Evolutionary conservation across 2,797 vertebrate species (phyloP).

Genomic region (Sebastes alutus): DNA sequence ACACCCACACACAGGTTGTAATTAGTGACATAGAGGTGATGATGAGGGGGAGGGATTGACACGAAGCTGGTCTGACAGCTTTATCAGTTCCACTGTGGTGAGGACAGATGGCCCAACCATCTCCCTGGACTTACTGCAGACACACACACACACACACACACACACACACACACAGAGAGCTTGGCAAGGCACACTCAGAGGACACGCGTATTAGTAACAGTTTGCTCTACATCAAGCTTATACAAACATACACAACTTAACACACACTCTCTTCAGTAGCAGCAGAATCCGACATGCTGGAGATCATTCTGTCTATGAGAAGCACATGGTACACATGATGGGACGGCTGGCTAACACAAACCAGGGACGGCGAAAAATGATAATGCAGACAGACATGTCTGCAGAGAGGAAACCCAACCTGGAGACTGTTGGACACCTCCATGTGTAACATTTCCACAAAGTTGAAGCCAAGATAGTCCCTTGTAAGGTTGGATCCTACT

Average conservation of each 20-base stretch:
- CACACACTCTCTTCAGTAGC: not conserved
- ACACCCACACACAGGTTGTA: slow-evolving; percentile 35
- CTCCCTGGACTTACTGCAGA: slow-evolving; percentile 10
- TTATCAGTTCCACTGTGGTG: slow-evolving; percentile 63
- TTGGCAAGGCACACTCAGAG: not conserved
- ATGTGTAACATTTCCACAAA: not conserved
- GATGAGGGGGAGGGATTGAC: slow-evolving; percentile 56
- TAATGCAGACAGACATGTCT: not conserved
- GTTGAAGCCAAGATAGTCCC: not conserved
- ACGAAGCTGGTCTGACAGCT: slow-evolving; percentile 57
- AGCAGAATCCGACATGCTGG: not conserved
- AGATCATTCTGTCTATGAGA: not conserved
- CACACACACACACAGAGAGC: not conserved
- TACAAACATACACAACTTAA: not conserved
- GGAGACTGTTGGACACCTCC: not conserved
- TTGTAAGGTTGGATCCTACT: not conserved
- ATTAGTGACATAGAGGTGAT: slow-evolving; percentile 58
- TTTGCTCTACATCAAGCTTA: not conserved
- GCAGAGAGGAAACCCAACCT: not conserved
- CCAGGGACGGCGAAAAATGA: not conserved
- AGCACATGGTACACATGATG: slow-evolving; percentile 4
- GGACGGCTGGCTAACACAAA: not conserved
- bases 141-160: not conserved
- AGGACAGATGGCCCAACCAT: slow-evolving; percentile 66
- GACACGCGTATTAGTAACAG: not conserved